These are phyloP conservation scores for Zygaena filipendulae DNA, from an alignment of 2,888 invertebrate genomes.

Conservation along the genomic window DNA sequence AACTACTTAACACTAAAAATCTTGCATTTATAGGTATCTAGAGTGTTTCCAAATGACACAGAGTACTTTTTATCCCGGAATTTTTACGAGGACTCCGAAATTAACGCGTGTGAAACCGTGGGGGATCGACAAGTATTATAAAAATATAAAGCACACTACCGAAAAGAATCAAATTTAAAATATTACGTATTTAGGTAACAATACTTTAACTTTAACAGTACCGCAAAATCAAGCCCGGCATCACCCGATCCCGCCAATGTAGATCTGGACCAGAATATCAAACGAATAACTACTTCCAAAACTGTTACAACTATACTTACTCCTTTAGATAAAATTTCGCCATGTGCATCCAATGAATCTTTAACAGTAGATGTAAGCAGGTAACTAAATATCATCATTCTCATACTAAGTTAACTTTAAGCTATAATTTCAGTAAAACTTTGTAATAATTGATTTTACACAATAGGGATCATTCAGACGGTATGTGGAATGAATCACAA, in stretches of 20 bases:
- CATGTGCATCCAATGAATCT: constrained; percentile 86
- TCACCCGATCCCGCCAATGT: constrained; percentile 61
- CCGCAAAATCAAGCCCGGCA: constrained; percentile 73
- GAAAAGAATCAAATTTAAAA: too few relatives aligned
- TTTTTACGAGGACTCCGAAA: too few relatives aligned
- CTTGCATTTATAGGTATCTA: too few relatives aligned
- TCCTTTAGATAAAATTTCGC: constrained; percentile 69
- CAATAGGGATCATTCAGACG: constrained; percentile 86
- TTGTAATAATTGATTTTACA: constrained; percentile 1
- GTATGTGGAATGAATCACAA: constrained; percentile 91
- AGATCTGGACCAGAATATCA: constrained; percentile 36
- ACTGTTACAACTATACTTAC: constrained; percentile 41
- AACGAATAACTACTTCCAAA: constrained; percentile 35
- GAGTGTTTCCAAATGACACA: too few relatives aligned
- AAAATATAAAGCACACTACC: too few relatives aligned
- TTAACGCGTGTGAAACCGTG: too few relatives aligned
- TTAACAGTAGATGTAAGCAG: constrained; percentile 79
- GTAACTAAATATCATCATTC: constrained; percentile 27
- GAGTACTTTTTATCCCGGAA: too few relatives aligned
- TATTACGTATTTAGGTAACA: too few relatives aligned
- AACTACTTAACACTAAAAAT: too few relatives aligned
- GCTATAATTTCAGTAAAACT: constrained; percentile 1
- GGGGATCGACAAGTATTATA: too few relatives aligned
- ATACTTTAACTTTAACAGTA: too few relatives aligned
- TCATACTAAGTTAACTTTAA: not conserved